A percentile compares a stretch with the other conserved stretches of the same genome.
Evolutionary conservation across 2,797 vertebrate genomes (phyloP).

Genomic region (Anomalospiza imberbis): DNA sequence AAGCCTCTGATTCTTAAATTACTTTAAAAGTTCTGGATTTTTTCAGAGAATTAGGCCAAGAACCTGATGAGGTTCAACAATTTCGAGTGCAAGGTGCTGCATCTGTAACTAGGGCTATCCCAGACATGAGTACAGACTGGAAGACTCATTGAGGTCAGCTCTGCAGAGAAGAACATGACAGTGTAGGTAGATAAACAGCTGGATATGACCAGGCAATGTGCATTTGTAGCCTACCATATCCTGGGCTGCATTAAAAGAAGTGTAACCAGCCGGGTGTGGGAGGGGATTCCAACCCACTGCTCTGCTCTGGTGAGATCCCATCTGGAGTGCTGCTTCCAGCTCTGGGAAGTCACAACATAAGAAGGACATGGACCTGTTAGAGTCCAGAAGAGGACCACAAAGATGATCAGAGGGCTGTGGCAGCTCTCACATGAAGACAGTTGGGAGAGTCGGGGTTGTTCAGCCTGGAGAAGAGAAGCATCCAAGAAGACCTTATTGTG

Average conservation of each 20-base stretch:
- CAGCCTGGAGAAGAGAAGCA: background rate
- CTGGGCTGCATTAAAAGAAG: background rate
- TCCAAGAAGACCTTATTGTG: background rate
- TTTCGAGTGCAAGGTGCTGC: background rate
- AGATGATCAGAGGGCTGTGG: background rate
- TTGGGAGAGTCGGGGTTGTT: background rate
- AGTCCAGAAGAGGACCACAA: background rate
- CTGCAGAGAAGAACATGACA: background rate
- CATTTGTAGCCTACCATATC: background rate
- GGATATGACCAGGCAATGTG: background rate
- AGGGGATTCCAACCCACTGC: background rate
- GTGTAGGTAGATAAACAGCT: background rate
- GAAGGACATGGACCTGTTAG: background rate
- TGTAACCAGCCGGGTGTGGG: fast-evolving
- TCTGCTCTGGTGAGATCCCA: background rate
- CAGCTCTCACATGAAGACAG: background rate
- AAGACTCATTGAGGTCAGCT: background rate
- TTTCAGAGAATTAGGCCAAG: background rate
- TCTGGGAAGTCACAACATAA: background rate
- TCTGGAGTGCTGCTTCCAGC: background rate
- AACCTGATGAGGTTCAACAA: background rate
- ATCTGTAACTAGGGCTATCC: background rate
- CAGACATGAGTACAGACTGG: background rate
- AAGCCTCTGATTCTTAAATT: background rate
- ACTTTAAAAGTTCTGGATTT: background rate